phyloP scores from a whole-genome alignment of 2,888 invertebrate genomes.

The Drosophila buzzatii region DNA sequence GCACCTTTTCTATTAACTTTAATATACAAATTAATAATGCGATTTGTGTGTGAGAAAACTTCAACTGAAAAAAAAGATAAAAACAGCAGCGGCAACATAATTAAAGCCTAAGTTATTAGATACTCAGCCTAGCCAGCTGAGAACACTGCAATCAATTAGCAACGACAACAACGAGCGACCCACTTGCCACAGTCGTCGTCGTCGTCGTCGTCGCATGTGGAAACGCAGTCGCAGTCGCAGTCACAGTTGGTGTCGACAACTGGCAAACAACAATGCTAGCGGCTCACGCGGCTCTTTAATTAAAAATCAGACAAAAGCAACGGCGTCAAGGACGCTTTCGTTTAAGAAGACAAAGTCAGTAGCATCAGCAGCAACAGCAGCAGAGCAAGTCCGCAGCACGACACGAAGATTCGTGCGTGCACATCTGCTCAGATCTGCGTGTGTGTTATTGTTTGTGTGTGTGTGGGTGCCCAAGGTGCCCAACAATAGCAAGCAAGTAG shows the following conservation, averaged over 20 bases:
- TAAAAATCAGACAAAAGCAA: constrained; percentile 73
- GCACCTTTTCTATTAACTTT: constrained; percentile 67
- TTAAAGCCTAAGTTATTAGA: constrained; percentile 77
- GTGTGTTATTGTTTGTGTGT: constrained; percentile 8
- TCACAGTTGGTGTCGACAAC: constrained; percentile 18
- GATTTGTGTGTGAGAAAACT: constrained; percentile 47
- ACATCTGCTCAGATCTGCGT: constrained; percentile 25
- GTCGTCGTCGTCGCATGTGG: constrained; percentile 20
- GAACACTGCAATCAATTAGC: constrained; percentile 78
- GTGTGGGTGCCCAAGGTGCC: constrained; percentile 62
- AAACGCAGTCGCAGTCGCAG: constrained; percentile 21
- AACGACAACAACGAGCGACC: constrained; percentile 41
- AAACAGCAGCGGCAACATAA: constrained; percentile 51
- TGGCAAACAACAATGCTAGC: constrained; percentile 47
- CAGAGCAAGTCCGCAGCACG: constrained; percentile 36
- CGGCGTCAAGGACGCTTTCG: constrained; percentile 72
- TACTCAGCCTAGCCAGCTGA: constrained; percentile 53
- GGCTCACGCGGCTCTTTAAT: constrained; percentile 61
- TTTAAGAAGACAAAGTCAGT: constrained; percentile 55
- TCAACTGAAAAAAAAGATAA: neutral
- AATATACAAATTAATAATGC: constrained; percentile 66
- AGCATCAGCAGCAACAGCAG: constrained; percentile 6
- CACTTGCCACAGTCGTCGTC: constrained; percentile 43
- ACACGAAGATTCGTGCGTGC: constrained; percentile 50
- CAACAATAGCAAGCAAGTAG: constrained; percentile 25